A percentile compares a stretch with the other conserved stretches of the same genome.
Evolutionary conservation across 2,888 invertebrate species (phyloP).

Genomic region (Toxonevra muliebris): DNA sequence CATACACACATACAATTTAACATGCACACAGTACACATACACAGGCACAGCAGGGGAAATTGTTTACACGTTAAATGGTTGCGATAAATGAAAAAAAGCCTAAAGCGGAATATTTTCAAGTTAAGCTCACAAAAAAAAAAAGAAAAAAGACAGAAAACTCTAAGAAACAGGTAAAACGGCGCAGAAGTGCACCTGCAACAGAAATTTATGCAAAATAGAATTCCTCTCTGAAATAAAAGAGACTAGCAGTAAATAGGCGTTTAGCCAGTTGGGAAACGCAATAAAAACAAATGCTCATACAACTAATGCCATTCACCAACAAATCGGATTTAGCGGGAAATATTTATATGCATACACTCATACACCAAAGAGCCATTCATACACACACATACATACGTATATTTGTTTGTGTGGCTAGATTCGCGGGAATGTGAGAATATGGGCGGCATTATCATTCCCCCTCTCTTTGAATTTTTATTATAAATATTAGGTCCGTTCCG

Average conservation of each 20-base stretch:
- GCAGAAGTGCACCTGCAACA: neutral
- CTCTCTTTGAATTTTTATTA: no score
- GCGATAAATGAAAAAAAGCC: neutral
- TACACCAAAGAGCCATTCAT: neutral
- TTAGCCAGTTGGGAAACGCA: no score
- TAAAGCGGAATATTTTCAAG: neutral
- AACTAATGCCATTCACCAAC: no score
- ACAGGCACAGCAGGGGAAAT: constrained; percentile 15
- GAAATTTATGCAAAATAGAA: neutral
- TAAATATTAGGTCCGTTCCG: no score
- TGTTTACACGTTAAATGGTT: constrained; percentile 18
- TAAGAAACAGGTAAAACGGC: neutral
- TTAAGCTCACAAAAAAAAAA: neutral
- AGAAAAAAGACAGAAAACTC: neutral
- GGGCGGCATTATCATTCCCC: no score
- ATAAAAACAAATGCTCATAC: no score
- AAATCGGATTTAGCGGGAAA: neutral
- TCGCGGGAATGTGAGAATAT: no score
- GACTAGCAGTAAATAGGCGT: no score
- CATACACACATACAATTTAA: constrained; percentile 1
- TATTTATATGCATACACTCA: neutral
- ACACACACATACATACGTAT: no score
- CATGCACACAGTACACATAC: constrained; percentile 4
- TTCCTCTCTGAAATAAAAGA: no score
- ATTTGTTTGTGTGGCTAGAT: no score